These are phyloP conservation scores for Erannis defoliaria DNA, from an alignment of 2,888 invertebrate species.

Conservation along the genomic window DNA sequence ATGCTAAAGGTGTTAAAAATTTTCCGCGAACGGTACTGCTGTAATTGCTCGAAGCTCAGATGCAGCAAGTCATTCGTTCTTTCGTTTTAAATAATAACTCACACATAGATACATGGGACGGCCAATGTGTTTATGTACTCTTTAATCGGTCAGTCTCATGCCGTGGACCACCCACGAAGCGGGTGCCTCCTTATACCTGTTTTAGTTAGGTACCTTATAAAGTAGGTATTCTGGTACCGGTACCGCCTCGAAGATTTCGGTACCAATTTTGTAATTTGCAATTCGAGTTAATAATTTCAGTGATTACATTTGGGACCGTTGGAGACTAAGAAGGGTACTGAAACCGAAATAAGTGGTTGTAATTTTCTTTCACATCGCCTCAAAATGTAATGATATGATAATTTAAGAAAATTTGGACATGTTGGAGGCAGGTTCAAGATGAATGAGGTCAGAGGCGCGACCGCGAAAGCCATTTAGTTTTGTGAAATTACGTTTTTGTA, in stretches of 20 bases:
- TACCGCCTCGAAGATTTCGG: conserved; percentile 58
- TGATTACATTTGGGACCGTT: conserved; percentile 69
- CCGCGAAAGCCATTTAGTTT: conserved; percentile 31
- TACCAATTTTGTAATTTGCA: conserved; percentile 81
- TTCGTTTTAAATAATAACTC: conserved; percentile 72
- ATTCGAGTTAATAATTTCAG: conserved; percentile 79
- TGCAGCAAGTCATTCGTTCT: conserved; percentile 70
- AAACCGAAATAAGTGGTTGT: conserved; percentile 58
- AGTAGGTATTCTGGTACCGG: conserved; percentile 54
- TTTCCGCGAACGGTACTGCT: conserved; percentile 46
- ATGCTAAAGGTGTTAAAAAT: conserved; percentile 13
- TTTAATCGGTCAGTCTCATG: conserved; percentile 74
- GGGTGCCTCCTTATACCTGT: conserved; percentile 64
- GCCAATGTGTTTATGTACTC: conserved; percentile 63
- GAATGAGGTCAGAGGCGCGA: conserved; percentile 33
- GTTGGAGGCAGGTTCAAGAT: conserved; percentile 40
- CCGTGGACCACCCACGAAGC: conserved; percentile 81
- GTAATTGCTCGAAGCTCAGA: conserved; percentile 71
- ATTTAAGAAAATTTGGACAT: conserved; percentile 61
- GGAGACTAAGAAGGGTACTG: conserved; percentile 65
- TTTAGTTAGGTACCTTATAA: conserved; percentile 49
- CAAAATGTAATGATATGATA: conserved; percentile 75
- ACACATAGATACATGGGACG: conserved; percentile 53
- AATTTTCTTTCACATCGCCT: conserved; percentile 61
- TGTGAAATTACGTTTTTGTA: conserved; percentile 25